Base-by-base conservation (phyloP, 2,113 vertebrate genomes). In the Thermophis baileyi region DNA sequence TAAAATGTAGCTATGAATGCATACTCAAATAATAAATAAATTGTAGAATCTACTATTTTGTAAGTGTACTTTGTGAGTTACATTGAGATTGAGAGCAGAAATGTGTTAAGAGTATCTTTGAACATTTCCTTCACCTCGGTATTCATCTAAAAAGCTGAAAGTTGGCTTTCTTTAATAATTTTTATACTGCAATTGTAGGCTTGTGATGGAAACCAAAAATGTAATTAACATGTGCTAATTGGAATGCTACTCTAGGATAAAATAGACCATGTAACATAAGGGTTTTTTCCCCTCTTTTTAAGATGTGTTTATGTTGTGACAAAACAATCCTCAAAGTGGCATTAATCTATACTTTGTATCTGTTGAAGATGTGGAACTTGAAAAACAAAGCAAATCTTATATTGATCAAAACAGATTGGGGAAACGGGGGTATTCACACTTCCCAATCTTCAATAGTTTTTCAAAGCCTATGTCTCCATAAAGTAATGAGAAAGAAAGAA, bases 1-100 rank as follows among this genome's bases (percentile, higher is more conserved):
- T 95, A 93, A 96, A 96, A 96, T 94, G 74, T 4, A 94, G 85
- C 90, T 95, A 49, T 3, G 0, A 93, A 57, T 30, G 14, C 89
- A 63, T 93, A 94, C 44, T 89, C 90, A 94, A 88, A 95, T 95
- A 90, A 95, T 35, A 88, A 95, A 88, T 92, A 93, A 95, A 94
- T 0, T 12, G 92, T 90, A 60, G 92, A 95, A 95, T 87, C 94
- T 94, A 96, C 95, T 92, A 95, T 93, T 93, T 91, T 74, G 24
- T 89, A 55, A 85, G 30, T 85, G 95, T 90, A 94, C 89, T 90
- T 88, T 55, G 85, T 86, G 93, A 89, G 2, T 25, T 89, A 92
- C 89, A 94, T 92, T 93, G 94, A 40, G n/a, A 92, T 85, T 92
- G 0, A 89, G 90, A 94, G 91, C 27, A 87, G 89, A 92, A 91